These are phyloP conservation scores for Leptinotarsa defecta DNA, from an alignment of 1,140 invertebrate genomes.

Conservation along the genomic window DNA sequence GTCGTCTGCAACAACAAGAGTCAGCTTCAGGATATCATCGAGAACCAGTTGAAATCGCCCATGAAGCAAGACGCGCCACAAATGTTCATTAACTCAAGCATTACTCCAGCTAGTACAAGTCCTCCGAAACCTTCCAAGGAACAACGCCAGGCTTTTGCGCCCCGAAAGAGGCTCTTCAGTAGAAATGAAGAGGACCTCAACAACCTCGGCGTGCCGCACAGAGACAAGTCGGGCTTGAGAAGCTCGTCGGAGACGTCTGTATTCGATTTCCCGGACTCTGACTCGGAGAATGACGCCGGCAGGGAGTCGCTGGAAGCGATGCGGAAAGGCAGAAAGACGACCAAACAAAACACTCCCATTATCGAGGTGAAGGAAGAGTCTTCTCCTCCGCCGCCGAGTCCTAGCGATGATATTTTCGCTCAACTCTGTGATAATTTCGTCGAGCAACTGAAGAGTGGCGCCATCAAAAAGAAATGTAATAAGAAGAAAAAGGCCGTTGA, in stretches of 20 bases:
- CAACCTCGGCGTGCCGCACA: constrained; percentile 49
- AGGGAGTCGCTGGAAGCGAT: constrained; percentile 63
- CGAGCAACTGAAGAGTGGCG: constrained; percentile 66
- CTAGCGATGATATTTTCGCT: constrained; percentile 57
- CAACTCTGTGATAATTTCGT: constrained; percentile 73
- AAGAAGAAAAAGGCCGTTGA: constrained; percentile 54
- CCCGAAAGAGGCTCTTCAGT: constrained; percentile 59
- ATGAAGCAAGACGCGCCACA: constrained; percentile 25
- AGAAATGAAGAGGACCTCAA: constrained; percentile 58
- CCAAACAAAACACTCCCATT: constrained; percentile 48
- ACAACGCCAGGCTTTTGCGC: constrained; percentile 51
- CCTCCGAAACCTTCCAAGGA: constrained; percentile 61
- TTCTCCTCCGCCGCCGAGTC: constrained; percentile 47
- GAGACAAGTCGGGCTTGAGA: constrained; percentile 60
- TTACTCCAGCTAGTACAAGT: constrained; percentile 47
- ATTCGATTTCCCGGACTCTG: constrained; percentile 67
- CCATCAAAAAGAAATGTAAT: constrained; percentile 61
- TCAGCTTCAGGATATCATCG: constrained; percentile 37
- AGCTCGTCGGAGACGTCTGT: constrained; percentile 67
- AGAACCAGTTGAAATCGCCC: constrained; percentile 38
- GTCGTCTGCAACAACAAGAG: constrained; percentile 49
- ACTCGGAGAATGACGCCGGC: constrained; percentile 65
- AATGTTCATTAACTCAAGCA: constrained; percentile 7
- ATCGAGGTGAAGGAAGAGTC: constrained; percentile 30
- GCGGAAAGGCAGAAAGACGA: constrained; percentile 61